phyloP scores from a whole-genome alignment of 2,888 invertebrate genomes.

The Ophion slaviceki region DNA sequence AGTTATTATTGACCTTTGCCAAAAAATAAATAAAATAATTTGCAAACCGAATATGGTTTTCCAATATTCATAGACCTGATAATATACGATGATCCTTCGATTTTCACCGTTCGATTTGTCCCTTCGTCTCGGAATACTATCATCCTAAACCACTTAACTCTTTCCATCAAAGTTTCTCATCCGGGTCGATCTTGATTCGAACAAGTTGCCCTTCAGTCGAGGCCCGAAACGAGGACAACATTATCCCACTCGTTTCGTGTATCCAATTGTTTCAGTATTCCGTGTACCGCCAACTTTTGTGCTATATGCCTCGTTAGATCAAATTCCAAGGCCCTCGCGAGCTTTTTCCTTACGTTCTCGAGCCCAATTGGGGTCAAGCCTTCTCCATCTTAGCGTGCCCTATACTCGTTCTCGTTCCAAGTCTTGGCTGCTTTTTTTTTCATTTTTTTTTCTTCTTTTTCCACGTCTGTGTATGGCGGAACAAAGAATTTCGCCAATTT shows the following conservation, averaged over 20 bases:
- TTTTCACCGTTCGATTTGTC: neutral
- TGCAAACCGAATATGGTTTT: too few species aligned
- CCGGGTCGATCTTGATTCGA: constrained; percentile 17
- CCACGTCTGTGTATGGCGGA: neutral
- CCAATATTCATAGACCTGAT: too few species aligned
- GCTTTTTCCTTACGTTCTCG: constrained; percentile 39
- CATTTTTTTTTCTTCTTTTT: neutral
- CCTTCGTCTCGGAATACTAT: neutral
- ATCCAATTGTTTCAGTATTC: constrained; percentile 45
- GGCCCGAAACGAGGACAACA: neutral
- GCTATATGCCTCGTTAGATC: constrained; percentile 31
- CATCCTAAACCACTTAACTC: neutral
- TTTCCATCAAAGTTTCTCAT: neutral
- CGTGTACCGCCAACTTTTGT: constrained; percentile 16
- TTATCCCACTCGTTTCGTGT: constrained; percentile 7
- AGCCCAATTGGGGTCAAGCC: constrained; percentile 60
- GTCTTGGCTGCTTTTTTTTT: constrained; percentile 11
- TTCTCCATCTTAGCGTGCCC: constrained; percentile 20
- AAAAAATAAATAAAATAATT: too few species aligned
- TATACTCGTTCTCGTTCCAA: constrained; percentile 29
- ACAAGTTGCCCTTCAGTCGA: constrained; percentile 8
- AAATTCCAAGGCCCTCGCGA: constrained; percentile 40
- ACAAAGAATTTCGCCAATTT: constrained; percentile 29
- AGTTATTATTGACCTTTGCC: too few species aligned
- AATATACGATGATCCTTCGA: too few species aligned